phyloP scores from a whole-genome alignment of 2,888 invertebrate species.

The Meiosimyza decipiens region DNA sequence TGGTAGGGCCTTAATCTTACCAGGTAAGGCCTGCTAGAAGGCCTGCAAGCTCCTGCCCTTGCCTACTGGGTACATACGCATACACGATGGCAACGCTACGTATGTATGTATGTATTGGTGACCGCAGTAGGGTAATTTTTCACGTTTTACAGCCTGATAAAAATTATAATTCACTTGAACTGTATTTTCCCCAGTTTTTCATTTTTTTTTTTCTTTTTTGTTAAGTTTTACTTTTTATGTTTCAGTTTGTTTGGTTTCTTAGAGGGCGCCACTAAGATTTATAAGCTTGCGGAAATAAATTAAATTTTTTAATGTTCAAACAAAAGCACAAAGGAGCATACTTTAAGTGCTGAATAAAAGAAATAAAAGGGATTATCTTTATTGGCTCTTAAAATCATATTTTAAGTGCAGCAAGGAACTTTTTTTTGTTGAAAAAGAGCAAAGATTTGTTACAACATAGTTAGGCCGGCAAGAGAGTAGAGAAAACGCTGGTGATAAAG shows the following conservation, averaged over 20 bases:
- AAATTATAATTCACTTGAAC: conserved; percentile 14
- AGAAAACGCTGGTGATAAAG: too few relatives aligned
- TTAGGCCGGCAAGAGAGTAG: not conserved
- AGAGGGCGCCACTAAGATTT: conserved; percentile 39
- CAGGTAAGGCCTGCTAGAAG: too few relatives aligned
- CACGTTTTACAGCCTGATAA: conserved; percentile 22
- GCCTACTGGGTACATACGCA: too few relatives aligned
- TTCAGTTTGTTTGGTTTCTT: not conserved
- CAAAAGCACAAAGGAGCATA: not conserved
- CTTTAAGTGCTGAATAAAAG: not conserved
- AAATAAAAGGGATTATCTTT: conserved; percentile 56
- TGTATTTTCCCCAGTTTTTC: not conserved
- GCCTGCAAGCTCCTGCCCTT: too few relatives aligned
- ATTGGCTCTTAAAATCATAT: conserved; percentile 55
- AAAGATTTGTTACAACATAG: not conserved
- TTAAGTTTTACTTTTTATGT: not conserved
- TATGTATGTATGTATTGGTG: not conserved
- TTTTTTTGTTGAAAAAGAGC: too few relatives aligned
- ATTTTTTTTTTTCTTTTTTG: not conserved
- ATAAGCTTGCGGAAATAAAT: conserved; percentile 51
- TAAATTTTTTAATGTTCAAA: conserved; percentile 55
- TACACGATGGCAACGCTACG: not conserved
- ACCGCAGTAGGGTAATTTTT: conserved; percentile 11
- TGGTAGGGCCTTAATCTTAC: too few relatives aligned
- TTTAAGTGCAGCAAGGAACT: not conserved